These are phyloP conservation scores for Lacerta bilineata DNA, from an alignment of 2,797 vertebrate genomes.

Conservation along the genomic window DNA sequence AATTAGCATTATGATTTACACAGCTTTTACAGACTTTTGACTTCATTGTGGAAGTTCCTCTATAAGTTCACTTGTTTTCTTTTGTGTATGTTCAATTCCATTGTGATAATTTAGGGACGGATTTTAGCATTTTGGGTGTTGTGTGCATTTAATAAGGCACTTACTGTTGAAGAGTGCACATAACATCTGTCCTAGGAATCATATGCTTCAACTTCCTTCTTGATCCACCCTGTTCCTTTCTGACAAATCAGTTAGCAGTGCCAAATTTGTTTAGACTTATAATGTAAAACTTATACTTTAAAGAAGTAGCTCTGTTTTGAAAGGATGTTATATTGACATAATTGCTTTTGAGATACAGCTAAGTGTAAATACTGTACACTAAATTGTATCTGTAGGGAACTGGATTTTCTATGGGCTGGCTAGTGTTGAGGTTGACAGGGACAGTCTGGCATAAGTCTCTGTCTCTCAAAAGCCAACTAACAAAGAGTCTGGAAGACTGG, in stretches of 20 bases:
- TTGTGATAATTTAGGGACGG: constrained; percentile 50
- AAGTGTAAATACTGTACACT: constrained; percentile 8
- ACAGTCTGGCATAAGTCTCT: constrained; percentile 27
- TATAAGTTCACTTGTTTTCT: constrained; percentile 44
- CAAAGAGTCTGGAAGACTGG: constrained; percentile 15
- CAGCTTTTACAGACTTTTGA: constrained; percentile 68
- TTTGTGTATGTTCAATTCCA: constrained; percentile 41
- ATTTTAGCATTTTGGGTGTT: constrained; percentile 28
- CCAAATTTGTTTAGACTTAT: constrained; percentile 31
- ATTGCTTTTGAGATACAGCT: background rate
- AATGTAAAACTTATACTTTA: background rate
- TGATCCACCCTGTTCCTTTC: constrained; percentile 2
- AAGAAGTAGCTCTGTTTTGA: constrained; percentile 32
- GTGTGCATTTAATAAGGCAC: constrained; percentile 46
- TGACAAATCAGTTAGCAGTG: constrained; percentile 41
- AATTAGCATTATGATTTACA: constrained; percentile 74
- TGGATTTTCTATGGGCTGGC: constrained; percentile 5
- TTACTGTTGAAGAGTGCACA: constrained; percentile 44
- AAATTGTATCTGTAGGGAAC: constrained; percentile 14
- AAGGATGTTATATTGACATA: constrained; percentile 50
- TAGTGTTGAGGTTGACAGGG: constrained; percentile 1
- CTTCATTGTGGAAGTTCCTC: constrained; percentile 59
- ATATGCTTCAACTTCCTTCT: constrained; percentile 55
- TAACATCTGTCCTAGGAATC: constrained; percentile 20
- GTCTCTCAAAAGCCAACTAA: constrained; percentile 13